Percentiles rank a stretch among this genome's conserved stretches.
phyloP scores from a whole-genome alignment of 2,797 vertebrate species.

The Carduelis carduelis region DNA sequence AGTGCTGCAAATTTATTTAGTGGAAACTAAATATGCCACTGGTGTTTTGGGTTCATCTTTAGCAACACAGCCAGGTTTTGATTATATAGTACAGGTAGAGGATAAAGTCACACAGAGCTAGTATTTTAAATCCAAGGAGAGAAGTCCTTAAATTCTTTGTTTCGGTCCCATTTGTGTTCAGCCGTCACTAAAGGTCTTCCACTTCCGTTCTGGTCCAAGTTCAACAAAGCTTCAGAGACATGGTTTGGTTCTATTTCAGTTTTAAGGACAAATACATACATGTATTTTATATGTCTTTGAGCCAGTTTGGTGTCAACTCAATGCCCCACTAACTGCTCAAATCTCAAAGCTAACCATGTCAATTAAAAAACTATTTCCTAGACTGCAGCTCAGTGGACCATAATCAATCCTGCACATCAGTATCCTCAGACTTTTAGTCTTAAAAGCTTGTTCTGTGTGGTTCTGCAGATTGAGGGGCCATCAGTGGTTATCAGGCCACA shows the following conservation, averaged over 20 bases:
- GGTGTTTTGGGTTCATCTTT: background rate
- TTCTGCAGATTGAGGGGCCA: background rate
- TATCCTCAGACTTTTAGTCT: background rate
- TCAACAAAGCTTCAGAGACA: background rate
- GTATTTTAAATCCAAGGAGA: background rate
- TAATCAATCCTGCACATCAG: rapidly evolving
- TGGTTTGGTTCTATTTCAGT: background rate
- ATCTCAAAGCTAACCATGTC: background rate
- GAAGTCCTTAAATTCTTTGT: background rate
- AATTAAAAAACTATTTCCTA: background rate
- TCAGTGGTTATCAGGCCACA: rapidly evolving
- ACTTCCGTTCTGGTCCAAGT: background rate
- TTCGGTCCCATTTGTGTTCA: background rate
- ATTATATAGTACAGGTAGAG: background rate
- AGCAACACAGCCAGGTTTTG: background rate
- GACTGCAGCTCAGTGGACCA: background rate
- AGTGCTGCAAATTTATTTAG: background rate
- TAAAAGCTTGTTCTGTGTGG: background rate
- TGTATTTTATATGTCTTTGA: background rate
- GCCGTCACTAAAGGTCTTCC: background rate
- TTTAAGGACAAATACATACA: background rate
- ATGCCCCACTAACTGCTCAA: background rate
- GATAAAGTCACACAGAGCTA: background rate
- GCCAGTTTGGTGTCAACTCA: background rate
- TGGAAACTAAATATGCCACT: background rate